These are phyloP conservation scores for Adrianichthys oophorus DNA, from an alignment of 2,797 vertebrate genomes.

Conservation along the genomic window DNA sequence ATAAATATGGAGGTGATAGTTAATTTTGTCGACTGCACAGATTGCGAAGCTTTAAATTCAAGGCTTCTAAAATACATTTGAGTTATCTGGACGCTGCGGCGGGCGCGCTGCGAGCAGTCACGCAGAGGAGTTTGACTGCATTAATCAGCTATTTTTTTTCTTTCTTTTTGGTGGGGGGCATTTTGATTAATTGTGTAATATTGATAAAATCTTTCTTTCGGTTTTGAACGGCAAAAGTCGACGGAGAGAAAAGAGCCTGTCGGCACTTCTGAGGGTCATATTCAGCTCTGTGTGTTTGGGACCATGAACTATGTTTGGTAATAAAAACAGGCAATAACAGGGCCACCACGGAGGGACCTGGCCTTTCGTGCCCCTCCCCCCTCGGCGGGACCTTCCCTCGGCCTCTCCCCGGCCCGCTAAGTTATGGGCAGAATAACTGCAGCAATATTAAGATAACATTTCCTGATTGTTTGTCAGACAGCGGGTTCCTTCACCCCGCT, in stretches of 20 bases:
- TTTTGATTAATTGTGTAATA: slow-evolving; percentile 54
- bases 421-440: slow-evolving; percentile 90
- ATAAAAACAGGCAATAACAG: slow-evolving; percentile 95
- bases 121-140: slow-evolving; percentile 53
- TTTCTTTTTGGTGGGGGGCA: slow-evolving; percentile 31
- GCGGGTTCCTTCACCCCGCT: slow-evolving; percentile 77
- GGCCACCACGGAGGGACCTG: slow-evolving; percentile 88
- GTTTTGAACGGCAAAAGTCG: slow-evolving; percentile 43
- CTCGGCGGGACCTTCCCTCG: slow-evolving; percentile 63
- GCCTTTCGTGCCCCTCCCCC: slow-evolving; percentile 55
- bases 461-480: slow-evolving; percentile 85
- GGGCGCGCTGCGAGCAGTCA: slow-evolving; percentile 17
- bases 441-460: slow-evolving; percentile 90
- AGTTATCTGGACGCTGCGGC: slow-evolving; percentile 63
- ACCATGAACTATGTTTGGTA: slow-evolving; percentile 86
- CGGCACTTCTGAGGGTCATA: slow-evolving; percentile 19
- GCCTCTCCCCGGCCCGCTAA: slow-evolving; percentile 78
- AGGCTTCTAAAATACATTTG: slow-evolving; percentile 37
- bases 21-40: slow-evolving; percentile 71
- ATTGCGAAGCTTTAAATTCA: slow-evolving; percentile 72
- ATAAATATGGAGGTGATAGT: slow-evolving; percentile 79
- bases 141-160: slow-evolving; percentile 67
- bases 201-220: slow-evolving; percentile 43
- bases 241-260: too few species aligned
- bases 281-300: slow-evolving; percentile 57